A percentile compares a stretch with the other conserved stretches of the same genome.
Evolutionary conservation across 2,888 invertebrate species (phyloP).

Genomic region (Caenorhabditis zanzibari): DNA sequence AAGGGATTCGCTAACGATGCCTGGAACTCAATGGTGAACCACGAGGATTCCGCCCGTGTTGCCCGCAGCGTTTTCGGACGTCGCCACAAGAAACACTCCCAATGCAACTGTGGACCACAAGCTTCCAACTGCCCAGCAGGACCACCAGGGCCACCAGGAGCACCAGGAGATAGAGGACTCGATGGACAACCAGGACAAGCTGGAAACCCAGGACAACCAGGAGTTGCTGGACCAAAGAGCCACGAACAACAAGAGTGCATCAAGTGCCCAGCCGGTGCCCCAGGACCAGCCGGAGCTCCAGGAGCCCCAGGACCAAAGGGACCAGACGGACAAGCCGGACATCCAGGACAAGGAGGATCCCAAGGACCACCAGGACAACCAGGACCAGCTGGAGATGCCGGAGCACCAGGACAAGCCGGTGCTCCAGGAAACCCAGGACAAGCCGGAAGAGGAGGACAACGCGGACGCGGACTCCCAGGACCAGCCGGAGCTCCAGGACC

Average conservation of each 20-base stretch:
- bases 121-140: constrained; percentile 72
- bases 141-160: constrained; percentile 74
- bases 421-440: constrained; percentile 62
- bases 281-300: constrained; percentile 71
- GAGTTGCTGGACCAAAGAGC: constrained; percentile 61
- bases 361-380: constrained; percentile 62
- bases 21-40: constrained; percentile 65
- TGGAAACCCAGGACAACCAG: constrained; percentile 63
- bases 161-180: constrained; percentile 66
- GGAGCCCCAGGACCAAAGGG: constrained; percentile 71
- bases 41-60: constrained; percentile 45
- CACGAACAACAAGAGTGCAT: constrained; percentile 63
- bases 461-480: constrained; percentile 61
- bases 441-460: constrained; percentile 62
- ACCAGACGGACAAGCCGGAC: constrained; percentile 66
- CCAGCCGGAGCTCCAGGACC: constrained; percentile 63
- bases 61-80: constrained; percentile 59
- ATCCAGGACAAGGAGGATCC: constrained; percentile 61
- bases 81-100: constrained; percentile 59
- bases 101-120: constrained; percentile 68
- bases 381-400: constrained; percentile 61
- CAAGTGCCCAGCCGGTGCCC: constrained; percentile 66
- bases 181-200: constrained; percentile 66
- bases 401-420: constrained; percentile 62
- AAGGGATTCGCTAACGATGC: constrained; percentile 68